phyloP scores from a whole-genome alignment of 2,113 vertebrate genomes.

The Toxotes jaculatrix region DNA sequence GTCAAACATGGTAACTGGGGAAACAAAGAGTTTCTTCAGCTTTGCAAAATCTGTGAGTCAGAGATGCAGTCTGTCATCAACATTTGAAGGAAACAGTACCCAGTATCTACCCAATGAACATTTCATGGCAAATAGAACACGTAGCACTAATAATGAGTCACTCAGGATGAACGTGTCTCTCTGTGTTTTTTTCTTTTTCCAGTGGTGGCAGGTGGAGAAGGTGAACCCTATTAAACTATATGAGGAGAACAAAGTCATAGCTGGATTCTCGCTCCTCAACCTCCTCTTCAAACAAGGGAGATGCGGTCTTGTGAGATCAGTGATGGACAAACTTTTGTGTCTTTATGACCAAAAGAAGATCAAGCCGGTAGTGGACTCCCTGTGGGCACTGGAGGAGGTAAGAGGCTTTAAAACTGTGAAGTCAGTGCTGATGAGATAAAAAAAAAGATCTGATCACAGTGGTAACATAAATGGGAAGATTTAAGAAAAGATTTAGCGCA shows the following conservation, averaged over 20 bases:
- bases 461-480: neutral
- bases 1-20: conserved; percentile 98
- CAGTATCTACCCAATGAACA: conserved; percentile 35
- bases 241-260: conserved; percentile 98
- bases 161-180: neutral
- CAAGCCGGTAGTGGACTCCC: conserved; percentile 94
- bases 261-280: conserved; percentile 96
- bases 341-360: conserved; percentile 94
- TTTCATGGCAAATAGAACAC: conserved; percentile 38
- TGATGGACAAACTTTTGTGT: conserved; percentile 91
- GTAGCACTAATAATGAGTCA: conserved; percentile 28
- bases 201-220: conserved; percentile 99
- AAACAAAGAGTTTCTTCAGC: conserved; percentile 99
- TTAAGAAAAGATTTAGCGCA: neutral
- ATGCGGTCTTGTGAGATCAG: conserved; percentile 85
- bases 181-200: conserved; percentile 39
- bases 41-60: conserved; percentile 99
- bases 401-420: conserved; percentile 47
- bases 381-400: conserved; percentile 99
- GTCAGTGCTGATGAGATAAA: conserved; percentile 3
- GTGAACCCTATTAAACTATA: conserved; percentile 99
- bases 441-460: neutral
- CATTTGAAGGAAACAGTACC: conserved; percentile 47
- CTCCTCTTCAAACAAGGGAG: conserved; percentile 97
- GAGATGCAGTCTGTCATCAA: conserved; percentile 49